Evolutionary conservation across 2,797 vertebrate species (phyloP).

Genomic region (Sebastolobus altivelis): DNA sequence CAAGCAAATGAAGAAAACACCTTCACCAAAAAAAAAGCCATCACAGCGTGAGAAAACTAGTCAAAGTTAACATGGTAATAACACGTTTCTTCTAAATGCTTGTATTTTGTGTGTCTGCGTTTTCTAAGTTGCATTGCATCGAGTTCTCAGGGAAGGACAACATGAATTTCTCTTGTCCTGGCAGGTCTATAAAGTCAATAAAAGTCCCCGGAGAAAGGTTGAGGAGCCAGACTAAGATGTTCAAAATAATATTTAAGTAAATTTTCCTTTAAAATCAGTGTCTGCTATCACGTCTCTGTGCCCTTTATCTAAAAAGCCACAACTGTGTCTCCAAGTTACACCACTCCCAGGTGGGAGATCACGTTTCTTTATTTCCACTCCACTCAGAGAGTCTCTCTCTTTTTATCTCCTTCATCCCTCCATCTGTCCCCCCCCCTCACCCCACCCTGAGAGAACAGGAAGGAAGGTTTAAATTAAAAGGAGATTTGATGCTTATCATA

Average conservation of each 20-base stretch:
- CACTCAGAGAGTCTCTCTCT: constrained; percentile 5
- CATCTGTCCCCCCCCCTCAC: background rate
- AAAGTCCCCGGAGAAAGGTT: constrained; percentile 23
- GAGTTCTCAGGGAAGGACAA: background rate
- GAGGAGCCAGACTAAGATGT: constrained; percentile 26
- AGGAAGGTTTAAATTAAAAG: constrained; percentile 60
- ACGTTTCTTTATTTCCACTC: constrained; percentile 42
- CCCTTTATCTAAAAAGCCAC: constrained; percentile 9
- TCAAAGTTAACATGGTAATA: too few species aligned
- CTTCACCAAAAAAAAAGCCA: too few species aligned
- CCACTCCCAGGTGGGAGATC: constrained; percentile 47
- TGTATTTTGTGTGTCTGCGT: background rate
- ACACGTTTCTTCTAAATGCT: background rate
- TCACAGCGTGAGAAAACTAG: too few species aligned
- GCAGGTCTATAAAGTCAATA: constrained; percentile 9
- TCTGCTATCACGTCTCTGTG: background rate
- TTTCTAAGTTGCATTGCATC: background rate
- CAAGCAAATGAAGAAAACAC: too few species aligned
- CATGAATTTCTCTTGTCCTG: constrained; percentile 2
- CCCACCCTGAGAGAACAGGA: constrained; percentile 20
- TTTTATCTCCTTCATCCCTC: constrained; percentile 11
- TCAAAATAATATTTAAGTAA: background rate
- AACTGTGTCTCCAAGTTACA: constrained; percentile 27
- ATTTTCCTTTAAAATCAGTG: background rate
- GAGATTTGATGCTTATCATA: constrained; percentile 49